phyloP scores from a whole-genome alignment of 2,888 invertebrate genomes.

The Furcula furcula region DNA sequence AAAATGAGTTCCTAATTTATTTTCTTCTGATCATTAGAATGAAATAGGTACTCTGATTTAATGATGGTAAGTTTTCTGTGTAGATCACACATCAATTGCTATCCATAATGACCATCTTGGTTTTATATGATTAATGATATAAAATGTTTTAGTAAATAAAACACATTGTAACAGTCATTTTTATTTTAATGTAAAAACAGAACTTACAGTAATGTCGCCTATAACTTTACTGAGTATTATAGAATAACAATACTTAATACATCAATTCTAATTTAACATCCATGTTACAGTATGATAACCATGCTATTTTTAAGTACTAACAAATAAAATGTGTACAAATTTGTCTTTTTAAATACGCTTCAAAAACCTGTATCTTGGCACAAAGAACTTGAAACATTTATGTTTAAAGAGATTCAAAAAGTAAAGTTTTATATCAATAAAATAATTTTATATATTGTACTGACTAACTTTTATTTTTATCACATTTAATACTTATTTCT shows the following conservation, averaged over 20 bases:
- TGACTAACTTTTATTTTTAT: slow-evolving; percentile 42
- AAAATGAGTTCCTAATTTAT: too few relatives aligned
- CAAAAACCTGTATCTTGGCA: slow-evolving; percentile 51
- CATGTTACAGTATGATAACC: slow-evolving; percentile 32
- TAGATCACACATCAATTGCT: too few relatives aligned
- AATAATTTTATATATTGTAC: slow-evolving; percentile 11
- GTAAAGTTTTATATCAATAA: slow-evolving; percentile 22
- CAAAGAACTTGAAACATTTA: slow-evolving; percentile 36
- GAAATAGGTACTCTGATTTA: too few relatives aligned
- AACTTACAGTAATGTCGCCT: slow-evolving; percentile 61
- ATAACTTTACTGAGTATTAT: slow-evolving; percentile 52
- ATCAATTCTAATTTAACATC: slow-evolving; percentile 54
- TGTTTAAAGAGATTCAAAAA: slow-evolving; percentile 30
- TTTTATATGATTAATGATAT: too few relatives aligned
- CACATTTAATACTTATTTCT: slow-evolving; percentile 54
- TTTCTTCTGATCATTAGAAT: too few relatives aligned
- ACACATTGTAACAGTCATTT: slow-evolving; percentile 61
- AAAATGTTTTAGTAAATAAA: slow-evolving; percentile 38
- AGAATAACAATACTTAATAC: slow-evolving; percentile 66
- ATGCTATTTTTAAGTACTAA: slow-evolving; percentile 20
- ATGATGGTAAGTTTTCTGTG: too few relatives aligned
- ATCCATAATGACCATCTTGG: too few relatives aligned
- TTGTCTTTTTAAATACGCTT: slow-evolving; percentile 25
- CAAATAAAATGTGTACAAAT: slow-evolving; percentile 1
- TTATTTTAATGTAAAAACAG: slow-evolving; percentile 75